Evolutionary conservation across 2,888 invertebrate genomes (phyloP), one percentile per base, ranked within the genome.

Genomic region (Papilio gigon): DNA sequence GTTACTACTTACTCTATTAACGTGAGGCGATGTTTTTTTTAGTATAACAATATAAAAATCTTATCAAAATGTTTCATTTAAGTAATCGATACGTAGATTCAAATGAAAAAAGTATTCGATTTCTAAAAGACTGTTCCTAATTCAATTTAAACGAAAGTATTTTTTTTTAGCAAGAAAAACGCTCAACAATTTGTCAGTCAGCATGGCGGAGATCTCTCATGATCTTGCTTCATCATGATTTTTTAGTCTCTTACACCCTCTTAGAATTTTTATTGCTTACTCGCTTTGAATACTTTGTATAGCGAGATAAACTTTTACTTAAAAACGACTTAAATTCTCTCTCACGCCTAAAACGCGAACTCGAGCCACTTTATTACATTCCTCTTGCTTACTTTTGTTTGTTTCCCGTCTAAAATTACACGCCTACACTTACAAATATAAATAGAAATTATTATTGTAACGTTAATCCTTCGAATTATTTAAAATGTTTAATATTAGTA

Each of bases 161-260:
- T 87, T 85, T n/a, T 85, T 25, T 27, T 88, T 83, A 83, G 81
- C 80, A 81, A 85, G 88, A 87, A 88, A n/a, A 88, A 87, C 84
- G 85, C 84, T 85, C 79, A 81, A 84, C 87, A 86, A 88, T 89
- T 89, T 88, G 82, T 89, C 88, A 87, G 86, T 84, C 84, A 85
- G 85, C 66, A 81, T 82, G 84, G 78, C 80, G 81, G 77, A 82
- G 84, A 82, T 84, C 80, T 81, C 76, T 83, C 85, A 85, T 87
- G 87, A 86, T 87, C 86, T 85, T 84, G 87, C 86, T 87, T 85
- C 87, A 88, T 90, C 88, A 89, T 88, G 84, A 84, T 86, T 88
- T 89, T 87, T 86, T 83, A 81, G 81, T 82, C 83, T 78, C 76
- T 80, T 81, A 76, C 82, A 78, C 77, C 77, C 75, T 81, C 80